A percentile compares a stretch with the other conserved stretches of the same genome.
Conservation (phyloP, 64 coral and sea anemone genomes). For the Anthopleura sola region DNA sequence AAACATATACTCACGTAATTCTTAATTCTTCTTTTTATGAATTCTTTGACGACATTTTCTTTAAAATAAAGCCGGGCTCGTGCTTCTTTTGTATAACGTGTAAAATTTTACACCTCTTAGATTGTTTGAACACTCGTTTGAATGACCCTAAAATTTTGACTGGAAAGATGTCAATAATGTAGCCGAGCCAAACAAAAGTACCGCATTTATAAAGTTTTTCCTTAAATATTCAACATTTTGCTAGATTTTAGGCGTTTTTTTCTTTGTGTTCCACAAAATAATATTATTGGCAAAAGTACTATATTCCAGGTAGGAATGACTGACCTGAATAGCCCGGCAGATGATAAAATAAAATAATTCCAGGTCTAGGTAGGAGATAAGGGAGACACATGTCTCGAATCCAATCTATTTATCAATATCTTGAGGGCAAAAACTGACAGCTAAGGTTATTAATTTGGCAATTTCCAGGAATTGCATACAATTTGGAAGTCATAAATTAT, state of each 20-base stretch:
- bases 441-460: background rate
- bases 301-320: background rate
- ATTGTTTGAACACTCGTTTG: background rate
- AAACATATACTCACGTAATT: slow-evolving; percentile 13
- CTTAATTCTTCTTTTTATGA: background rate
- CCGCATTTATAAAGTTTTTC: background rate
- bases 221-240: too few relatives aligned
- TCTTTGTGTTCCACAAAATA: background rate
- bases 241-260: background rate
- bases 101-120: background rate
- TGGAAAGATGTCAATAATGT: background rate
- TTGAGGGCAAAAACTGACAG: background rate
- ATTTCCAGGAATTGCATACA: background rate
- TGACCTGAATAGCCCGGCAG: background rate
- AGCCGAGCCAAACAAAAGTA: background rate
- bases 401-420: slow-evolving; percentile 3
- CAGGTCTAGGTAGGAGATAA: background rate
- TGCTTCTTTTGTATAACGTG: background rate
- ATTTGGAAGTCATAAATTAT: background rate
- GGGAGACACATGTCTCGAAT: background rate
- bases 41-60: background rate
- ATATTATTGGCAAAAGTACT: background rate
- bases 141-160: background rate
- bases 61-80: background rate
- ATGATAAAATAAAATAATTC: background rate